Evolutionary conservation across 2,113 vertebrate genomes (phyloP), one percentile per base, ranked within the genome.

Genomic region (Psittacula cyanocephala): DNA sequence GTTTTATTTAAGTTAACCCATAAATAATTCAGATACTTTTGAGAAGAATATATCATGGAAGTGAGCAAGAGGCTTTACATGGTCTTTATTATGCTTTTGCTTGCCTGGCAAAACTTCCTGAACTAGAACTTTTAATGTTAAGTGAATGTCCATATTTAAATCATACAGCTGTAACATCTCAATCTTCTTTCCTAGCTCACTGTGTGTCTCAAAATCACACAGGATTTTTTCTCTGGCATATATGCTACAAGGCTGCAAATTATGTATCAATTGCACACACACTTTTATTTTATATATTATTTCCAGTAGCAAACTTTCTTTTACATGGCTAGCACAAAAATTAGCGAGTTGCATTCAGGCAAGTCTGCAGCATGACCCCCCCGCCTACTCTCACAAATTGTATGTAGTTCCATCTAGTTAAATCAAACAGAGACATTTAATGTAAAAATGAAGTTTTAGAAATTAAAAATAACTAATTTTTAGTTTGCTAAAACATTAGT

Each of bases 141-240:
- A 50, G 35, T 70, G n/a, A 91, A 63, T 16, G 44, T 65, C 9
- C 46, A 43, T 10, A 12, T 77, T 60, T 60, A 76, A 65, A 62
- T 50, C 35, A 27, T 44, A 47, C 29, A 92, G 29, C 23, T 64
- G 19, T 50, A 55, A 28, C 52, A 71, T 29, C 74, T 89, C 47
- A 27, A 5, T 57, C n/a, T 65, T 69, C 47, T 82, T 59, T 74
- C 41, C 29, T 63, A 60, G 46, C 7, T 71, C 33, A 43, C 43
- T n/a, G 22, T 5, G 4, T 27, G 16, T 35, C 17, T 64, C 31
- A 25, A 83, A 60, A 41, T 47, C 46, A 55, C 0, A 0, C 9
- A 72, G 52, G 16, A 59, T 19, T 55, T 88, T 62, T 37, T 29
- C 16, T 88, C 68, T 77, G 88, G 41, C 17, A 77, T 5, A 17